Percentiles rank a stretch among this genome's conserved stretches.
Conservation (phyloP, 1,140 invertebrate genomes). For the Atta cephalotes region DNA sequence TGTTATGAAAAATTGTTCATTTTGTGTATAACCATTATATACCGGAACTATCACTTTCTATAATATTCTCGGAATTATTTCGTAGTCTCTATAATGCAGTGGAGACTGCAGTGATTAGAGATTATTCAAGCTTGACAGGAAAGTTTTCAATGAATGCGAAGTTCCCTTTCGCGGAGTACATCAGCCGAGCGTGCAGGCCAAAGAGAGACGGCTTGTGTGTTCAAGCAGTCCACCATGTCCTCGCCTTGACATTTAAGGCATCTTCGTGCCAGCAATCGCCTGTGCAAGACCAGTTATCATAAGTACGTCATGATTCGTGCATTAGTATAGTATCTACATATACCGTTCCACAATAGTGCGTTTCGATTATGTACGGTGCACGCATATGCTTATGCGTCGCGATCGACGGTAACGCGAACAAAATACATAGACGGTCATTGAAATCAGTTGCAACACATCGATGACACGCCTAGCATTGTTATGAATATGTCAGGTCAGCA, state of each 20-base stretch:
- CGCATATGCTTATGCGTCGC: conserved; percentile 50
- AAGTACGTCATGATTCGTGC: conserved; percentile 31
- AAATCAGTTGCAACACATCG: conserved; percentile 80
- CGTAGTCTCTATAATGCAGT: neutral
- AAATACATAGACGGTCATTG: conserved; percentile 66
- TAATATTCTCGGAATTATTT: conserved; percentile 12
- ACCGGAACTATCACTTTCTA: conserved; percentile 9
- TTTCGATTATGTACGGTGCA: conserved; percentile 55
- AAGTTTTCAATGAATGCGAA: conserved; percentile 35
- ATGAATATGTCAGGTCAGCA: conserved; percentile 81
- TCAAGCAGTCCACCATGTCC: conserved; percentile 62
- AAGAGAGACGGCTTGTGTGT: conserved; percentile 50
- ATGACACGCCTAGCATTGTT: conserved; percentile 85
- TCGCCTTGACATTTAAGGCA: conserved; percentile 80
- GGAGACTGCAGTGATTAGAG: neutral
- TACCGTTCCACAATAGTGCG: conserved; percentile 23
- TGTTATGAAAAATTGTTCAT: too few relatives aligned
- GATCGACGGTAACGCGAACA: conserved; percentile 66
- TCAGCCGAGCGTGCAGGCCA: conserved; percentile 47
- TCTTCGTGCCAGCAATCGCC: conserved; percentile 74
- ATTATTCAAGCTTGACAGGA: conserved; percentile 35
- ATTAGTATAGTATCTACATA: conserved; percentile 5
- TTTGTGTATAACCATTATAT: too few relatives aligned
- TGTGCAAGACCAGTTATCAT: conserved; percentile 69
- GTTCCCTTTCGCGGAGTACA: conserved; percentile 67